Percentiles rank a stretch among this genome's conserved stretches.
Conservation (phyloP, 2,888 invertebrate species). For the Dorcus parallelipipedus region DNA sequence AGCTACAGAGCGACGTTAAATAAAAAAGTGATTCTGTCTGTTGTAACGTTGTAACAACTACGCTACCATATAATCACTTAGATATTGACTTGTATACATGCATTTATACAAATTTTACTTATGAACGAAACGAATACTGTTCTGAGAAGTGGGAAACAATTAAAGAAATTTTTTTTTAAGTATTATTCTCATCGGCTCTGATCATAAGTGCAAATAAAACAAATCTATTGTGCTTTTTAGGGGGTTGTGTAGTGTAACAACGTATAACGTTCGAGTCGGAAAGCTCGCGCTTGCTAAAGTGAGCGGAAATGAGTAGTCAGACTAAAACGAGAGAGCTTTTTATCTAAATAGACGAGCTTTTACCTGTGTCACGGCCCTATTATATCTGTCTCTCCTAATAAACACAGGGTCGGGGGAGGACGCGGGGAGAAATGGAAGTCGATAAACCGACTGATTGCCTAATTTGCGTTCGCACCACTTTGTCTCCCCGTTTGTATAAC, state of each 20-base stretch:
- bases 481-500: background rate
- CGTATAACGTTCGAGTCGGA: background rate
- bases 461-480: background rate
- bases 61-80: too few species aligned
- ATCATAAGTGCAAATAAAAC: too few species aligned
- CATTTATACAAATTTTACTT: too few species aligned
- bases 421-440: background rate
- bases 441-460: background rate
- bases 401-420: background rate
- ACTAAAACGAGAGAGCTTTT: conserved; percentile 16
- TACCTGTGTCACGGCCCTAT: conserved; percentile 4
- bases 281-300: conserved; percentile 14
- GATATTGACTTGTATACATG: too few species aligned
- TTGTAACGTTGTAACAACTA: too few species aligned
- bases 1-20: too few species aligned
- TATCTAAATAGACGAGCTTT: conserved; percentile 19
- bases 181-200: too few species aligned
- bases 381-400: background rate
- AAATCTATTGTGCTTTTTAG: background rate
- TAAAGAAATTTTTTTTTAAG: too few species aligned
- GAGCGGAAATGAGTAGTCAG: conserved; percentile 24
- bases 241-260: background rate
- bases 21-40: too few species aligned
- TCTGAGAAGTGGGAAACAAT: too few species aligned
- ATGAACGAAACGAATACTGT: too few species aligned